Evolutionary conservation across 2,797 vertebrate species (phyloP), one percentile per base, ranked within the genome.

Genomic region (Zenarchopterus dispar): DNA sequence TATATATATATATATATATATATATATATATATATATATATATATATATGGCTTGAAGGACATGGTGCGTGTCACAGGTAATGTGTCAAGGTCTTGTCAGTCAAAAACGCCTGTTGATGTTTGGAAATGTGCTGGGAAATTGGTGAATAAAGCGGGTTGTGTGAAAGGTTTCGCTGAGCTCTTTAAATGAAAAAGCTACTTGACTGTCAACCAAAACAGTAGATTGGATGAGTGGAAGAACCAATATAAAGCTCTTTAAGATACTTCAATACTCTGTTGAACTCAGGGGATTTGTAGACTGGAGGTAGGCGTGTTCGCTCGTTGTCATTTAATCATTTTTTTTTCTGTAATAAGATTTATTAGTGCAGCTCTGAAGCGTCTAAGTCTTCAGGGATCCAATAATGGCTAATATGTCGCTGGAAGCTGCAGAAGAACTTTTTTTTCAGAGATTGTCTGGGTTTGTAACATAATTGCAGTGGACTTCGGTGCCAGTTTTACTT

Each of bases 41-140:
- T 28, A 28, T 28, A 28, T 28, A 6, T 8, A 8, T 10, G 42
- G 66, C 50, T 54, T 58, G 11, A 61, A 57, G 45, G 23, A 51
- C 47, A 3, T 2, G 31, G 36, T 5, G 16, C 53, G 50, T 19
- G 4, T 56, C 17, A 49, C 13, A 54, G 62, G 22, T 22, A 42
- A 63, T 53, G 49, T 2, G 6, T 70, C 67, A 33, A 15, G 17
- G 18, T 62, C 16, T 5, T 44, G 43, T 31, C 42, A 19, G n/a
- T 6, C 36, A 6, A 24, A 10, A 33, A 24, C 41, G 74, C 70
- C 63, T 73, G 80, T 75, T 76, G 75, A 65, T 61, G 23, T 16
- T 49, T 16, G 16, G 48, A 55, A 28, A 36, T 4, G n/a, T 36
- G 11, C 2, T 19, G n/a, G 0, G 21, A 6, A 9, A 8, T 46